A percentile compares a stretch with the other conserved stretches of the same genome.
Conservation (phyloP, 2,797 vertebrate genomes). For the Sarcoramphus papa region DNA sequence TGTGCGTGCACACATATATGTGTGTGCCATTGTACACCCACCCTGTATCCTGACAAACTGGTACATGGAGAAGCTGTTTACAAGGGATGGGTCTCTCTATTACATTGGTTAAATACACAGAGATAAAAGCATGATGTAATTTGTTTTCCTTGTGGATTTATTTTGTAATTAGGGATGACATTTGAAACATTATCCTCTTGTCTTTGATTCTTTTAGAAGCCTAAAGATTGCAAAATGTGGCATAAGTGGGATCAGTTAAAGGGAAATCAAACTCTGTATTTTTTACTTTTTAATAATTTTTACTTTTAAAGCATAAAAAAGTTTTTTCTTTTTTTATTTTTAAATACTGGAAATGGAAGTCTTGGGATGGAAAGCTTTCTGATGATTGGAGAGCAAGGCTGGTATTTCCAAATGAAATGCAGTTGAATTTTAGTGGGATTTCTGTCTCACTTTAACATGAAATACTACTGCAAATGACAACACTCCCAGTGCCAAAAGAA, state of each 20-base stretch:
- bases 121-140: conserved; percentile 4
- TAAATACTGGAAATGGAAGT: background rate
- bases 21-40: background rate
- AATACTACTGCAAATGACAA: background rate
- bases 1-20: accelerated
- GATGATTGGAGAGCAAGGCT: background rate
- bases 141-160: conserved; percentile 28
- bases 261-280: background rate
- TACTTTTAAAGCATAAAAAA: background rate
- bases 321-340: background rate
- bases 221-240: background rate
- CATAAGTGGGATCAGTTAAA: background rate
- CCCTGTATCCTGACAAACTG: background rate
- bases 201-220: background rate
- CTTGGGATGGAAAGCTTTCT: background rate
- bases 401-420: background rate
- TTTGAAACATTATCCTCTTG: background rate
- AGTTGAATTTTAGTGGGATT: background rate
- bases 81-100: background rate
- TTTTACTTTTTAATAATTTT: background rate
- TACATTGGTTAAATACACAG: background rate
- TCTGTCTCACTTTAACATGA: background rate
- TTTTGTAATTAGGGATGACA: conserved; percentile 11
- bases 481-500: background rate
- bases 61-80: background rate